These are phyloP conservation scores for Ciconia stormi DNA, from an alignment of 2,113 vertebrate genomes.

Conservation along the genomic window DNA sequence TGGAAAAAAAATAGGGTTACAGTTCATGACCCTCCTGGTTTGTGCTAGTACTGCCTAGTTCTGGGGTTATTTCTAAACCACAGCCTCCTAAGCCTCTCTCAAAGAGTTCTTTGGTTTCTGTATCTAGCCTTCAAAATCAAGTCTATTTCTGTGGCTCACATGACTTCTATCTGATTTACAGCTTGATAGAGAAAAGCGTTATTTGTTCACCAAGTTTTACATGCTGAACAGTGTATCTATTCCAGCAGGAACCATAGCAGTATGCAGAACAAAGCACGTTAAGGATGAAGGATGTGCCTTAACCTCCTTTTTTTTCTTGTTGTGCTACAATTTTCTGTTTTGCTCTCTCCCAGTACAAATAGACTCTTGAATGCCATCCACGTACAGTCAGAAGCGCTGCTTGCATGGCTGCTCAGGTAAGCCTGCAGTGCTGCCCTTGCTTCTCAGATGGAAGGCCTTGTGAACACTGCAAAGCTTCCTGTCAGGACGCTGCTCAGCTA, in stretches of 20 bases:
- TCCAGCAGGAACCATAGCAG: background rate
- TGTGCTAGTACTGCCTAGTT: background rate
- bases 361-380: background rate
- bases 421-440: rapidly evolving
- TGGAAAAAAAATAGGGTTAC: background rate
- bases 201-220: background rate
- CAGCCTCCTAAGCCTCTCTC: background rate
- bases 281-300: background rate
- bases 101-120: background rate
- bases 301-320: background rate
- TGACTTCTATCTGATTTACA: background rate
- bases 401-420: background rate
- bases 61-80: background rate
- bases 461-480: background rate
- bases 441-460: background rate
- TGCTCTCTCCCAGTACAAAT: background rate
- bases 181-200: background rate
- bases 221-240: background rate
- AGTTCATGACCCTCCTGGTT: background rate
- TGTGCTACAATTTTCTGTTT: background rate
- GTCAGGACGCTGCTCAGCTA: background rate
- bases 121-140: background rate
- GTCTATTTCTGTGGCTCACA: background rate
- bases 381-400: background rate
- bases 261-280: background rate